Evolutionary conservation across 92 coral and sea anemone species (phyloP).

Genomic region (Scolanthus callimorphus): DNA sequence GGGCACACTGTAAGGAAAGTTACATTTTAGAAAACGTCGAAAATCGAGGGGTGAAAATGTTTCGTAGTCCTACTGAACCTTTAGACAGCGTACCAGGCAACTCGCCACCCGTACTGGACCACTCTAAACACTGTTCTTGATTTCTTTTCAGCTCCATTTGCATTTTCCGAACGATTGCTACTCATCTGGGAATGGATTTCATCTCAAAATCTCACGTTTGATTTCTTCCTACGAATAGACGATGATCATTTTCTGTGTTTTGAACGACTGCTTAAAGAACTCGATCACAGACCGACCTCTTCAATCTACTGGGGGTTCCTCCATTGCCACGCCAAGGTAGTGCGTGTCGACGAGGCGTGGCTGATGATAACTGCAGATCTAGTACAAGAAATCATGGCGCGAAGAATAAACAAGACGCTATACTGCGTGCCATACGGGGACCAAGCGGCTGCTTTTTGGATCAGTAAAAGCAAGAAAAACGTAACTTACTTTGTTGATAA

Average conservation of each 20-base stretch:
- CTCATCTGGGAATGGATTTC: constrained; percentile 82
- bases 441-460: constrained; percentile 93
- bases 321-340: constrained; percentile 75
- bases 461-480: constrained; percentile 65
- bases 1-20: no score
- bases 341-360: constrained; percentile 99
- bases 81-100: no score
- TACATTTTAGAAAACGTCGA: no score
- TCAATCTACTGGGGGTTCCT: constrained; percentile 96
- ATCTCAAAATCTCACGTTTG: constrained; percentile 35
- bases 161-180: constrained; percentile 85
- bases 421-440: constrained; percentile 90
- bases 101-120: no score
- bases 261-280: constrained; percentile 73
- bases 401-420: constrained; percentile 51
- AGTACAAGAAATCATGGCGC: constrained; percentile 60
- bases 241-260: constrained; percentile 95
- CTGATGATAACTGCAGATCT: constrained; percentile 70
- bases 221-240: constrained; percentile 87
- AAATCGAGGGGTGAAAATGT: no score
- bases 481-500: constrained; percentile 94
- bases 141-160: constrained; percentile 50
- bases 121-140: no score
- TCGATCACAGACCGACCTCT: constrained; percentile 53
- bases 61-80: no score